Conservation (phyloP, 2,113 vertebrate genomes). For the Cromileptes altivelis region DNA sequence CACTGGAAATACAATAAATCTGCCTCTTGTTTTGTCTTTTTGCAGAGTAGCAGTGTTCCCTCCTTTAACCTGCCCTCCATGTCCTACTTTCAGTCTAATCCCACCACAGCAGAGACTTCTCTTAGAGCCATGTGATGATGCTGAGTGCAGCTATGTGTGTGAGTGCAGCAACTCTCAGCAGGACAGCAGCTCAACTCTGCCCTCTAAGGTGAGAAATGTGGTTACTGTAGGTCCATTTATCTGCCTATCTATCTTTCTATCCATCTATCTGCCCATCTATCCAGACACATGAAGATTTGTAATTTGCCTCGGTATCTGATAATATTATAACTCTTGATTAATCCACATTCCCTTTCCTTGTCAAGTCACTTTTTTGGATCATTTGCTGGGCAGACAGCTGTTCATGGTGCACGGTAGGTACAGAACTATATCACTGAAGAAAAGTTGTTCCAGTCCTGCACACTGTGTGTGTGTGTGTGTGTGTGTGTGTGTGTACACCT, state of each 20-base stretch:
- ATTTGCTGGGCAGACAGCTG: not conserved
- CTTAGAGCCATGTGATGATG: not conserved
- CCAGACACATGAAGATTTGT: not conserved
- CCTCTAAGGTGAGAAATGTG: conserved; percentile 52
- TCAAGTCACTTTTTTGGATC: not conserved
- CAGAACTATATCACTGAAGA: not conserved
- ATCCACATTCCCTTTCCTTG: not conserved
- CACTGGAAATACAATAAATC: not conserved
- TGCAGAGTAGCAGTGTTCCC: not conserved
- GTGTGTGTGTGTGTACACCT: too few species aligned
- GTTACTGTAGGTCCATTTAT: conserved; percentile 1
- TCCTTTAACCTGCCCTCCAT: not conserved
- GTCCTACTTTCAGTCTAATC: conserved; percentile 9
- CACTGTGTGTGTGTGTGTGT: too few species aligned
- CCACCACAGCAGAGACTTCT: not conserved
- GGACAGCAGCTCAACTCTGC: conserved; percentile 64
- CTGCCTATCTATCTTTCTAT: not conserved
- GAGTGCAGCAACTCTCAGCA: not conserved
- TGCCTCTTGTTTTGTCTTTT: not conserved
- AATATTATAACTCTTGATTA: too few species aligned
- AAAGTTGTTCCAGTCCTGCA: too few species aligned
- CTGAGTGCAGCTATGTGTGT: not conserved
- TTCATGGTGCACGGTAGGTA: not conserved
- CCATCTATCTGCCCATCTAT: too few species aligned
- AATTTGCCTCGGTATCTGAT: not conserved